These are phyloP conservation scores for Xylocopa sonorina DNA, from an alignment of 1,140 invertebrate species.

Conservation along the genomic window DNA sequence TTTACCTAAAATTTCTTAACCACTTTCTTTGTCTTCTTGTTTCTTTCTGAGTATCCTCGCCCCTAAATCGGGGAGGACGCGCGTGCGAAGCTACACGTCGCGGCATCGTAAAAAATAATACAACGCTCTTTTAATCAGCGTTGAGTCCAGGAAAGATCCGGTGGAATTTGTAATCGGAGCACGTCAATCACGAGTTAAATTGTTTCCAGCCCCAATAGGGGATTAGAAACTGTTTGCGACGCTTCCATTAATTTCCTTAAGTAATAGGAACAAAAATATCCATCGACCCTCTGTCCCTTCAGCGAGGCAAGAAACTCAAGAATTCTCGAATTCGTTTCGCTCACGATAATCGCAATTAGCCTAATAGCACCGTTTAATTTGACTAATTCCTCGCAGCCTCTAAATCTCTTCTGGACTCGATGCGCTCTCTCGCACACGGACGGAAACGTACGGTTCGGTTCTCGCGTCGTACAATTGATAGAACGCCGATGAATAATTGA, in stretches of 20 bases:
- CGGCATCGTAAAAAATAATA: slow-evolving; percentile 60
- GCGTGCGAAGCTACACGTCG: slow-evolving; percentile 30
- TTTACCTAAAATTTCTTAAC: not conserved
- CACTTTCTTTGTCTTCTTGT: not conserved
- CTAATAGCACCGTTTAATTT: slow-evolving; percentile 51
- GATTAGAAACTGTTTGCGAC: slow-evolving; percentile 37
- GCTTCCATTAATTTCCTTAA: slow-evolving; percentile 40
- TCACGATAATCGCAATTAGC: slow-evolving; percentile 34
- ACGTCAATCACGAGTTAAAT: slow-evolving; percentile 40
- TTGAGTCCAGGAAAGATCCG: slow-evolving; percentile 54
- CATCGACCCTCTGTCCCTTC: slow-evolving; percentile 1
- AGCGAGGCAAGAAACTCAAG: slow-evolving; percentile 27
- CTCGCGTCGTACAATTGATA: not conserved
- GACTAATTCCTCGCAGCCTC: slow-evolving; percentile 35
- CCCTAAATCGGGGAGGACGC: not conserved
- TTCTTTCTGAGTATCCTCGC: not conserved
- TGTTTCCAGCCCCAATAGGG: slow-evolving; percentile 39
- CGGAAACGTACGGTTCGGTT: slow-evolving; percentile 18
- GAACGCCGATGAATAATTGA: not conserved
- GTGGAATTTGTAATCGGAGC: slow-evolving; percentile 43
- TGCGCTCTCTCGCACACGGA: slow-evolving; percentile 25
- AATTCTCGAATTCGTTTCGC: slow-evolving; percentile 30
- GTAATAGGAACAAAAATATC: slow-evolving; percentile 63
- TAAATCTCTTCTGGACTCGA: slow-evolving; percentile 57
- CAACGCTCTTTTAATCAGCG: slow-evolving; percentile 31